phyloP scores from a whole-genome alignment of 2,113 vertebrate genomes.

The Junco hyemalis region DNA sequence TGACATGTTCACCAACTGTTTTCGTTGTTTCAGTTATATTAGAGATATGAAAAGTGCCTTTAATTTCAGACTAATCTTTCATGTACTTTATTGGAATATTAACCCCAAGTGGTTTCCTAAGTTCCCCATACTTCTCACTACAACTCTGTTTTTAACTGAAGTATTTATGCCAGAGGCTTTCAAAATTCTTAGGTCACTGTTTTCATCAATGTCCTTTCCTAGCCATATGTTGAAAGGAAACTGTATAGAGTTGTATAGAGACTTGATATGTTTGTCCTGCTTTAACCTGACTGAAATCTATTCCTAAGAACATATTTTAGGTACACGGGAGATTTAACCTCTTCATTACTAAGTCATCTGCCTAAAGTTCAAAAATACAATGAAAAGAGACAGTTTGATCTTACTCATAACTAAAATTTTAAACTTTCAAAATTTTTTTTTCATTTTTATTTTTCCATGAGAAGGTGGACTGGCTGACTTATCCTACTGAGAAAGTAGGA shows the following conservation, averaged over 20 bases:
- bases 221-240: not conserved
- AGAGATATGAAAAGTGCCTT: slow-evolving; percentile 60
- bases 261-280: not conserved
- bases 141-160: slow-evolving; percentile 57
- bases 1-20: slow-evolving; percentile 69
- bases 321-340: not conserved
- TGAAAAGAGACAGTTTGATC: not conserved
- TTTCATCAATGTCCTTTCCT: slow-evolving; percentile 54
- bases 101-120: slow-evolving; percentile 50
- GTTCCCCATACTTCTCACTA: slow-evolving; percentile 41
- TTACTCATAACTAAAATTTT: not conserved
- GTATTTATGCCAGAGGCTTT: slow-evolving; percentile 31
- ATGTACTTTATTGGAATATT: slow-evolving; percentile 60
- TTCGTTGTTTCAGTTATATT: slow-evolving; percentile 69
- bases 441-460: not conserved
- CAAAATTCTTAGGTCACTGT: slow-evolving; percentile 23
- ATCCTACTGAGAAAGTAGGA: not conserved
- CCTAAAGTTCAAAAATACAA: not conserved
- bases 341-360: not conserved
- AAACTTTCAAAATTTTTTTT: not conserved
- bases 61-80: slow-evolving; percentile 69
- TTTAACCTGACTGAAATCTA: not conserved
- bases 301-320: not conserved
- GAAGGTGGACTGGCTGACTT: not conserved
- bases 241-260: not conserved